phyloP scores from a whole-genome alignment of 2,888 invertebrate species.

The Hirudinaria manillensis region DNA sequence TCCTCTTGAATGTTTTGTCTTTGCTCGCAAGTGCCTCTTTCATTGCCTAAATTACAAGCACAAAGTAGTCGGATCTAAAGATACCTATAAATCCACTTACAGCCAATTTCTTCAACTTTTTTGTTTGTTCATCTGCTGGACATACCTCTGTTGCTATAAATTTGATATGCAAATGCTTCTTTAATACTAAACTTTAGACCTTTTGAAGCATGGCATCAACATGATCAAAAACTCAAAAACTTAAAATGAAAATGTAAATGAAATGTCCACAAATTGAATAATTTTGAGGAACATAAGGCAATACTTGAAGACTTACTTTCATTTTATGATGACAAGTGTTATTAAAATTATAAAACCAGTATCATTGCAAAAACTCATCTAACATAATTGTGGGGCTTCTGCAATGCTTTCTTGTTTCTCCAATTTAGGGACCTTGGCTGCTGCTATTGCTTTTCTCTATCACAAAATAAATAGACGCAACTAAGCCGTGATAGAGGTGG shows the following conservation, averaged over 20 bases:
- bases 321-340: too few relatives aligned
- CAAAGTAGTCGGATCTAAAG: too few relatives aligned
- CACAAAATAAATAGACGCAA: background rate
- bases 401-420: background rate
- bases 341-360: background rate
- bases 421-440: slow-evolving; percentile 3
- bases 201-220: background rate
- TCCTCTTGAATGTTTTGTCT: slow-evolving; percentile 10
- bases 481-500: background rate
- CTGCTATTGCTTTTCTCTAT: slow-evolving; percentile 6
- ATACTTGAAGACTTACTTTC: too few relatives aligned
- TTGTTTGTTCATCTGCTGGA: slow-evolving; percentile 14
- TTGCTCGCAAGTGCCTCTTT: slow-evolving; percentile 13
- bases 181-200: too few relatives aligned
- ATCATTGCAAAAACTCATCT: background rate
- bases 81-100: background rate
- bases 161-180: background rate
- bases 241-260: too few relatives aligned
- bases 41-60: background rate
- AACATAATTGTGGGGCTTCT: slow-evolving; percentile 2
- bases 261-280: too few relatives aligned
- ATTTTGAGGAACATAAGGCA: too few relatives aligned
- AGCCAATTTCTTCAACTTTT: slow-evolving; percentile 10
- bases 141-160: slow-evolving; percentile 6
- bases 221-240: background rate